Percentiles rank a stretch among this genome's conserved stretches.
Conservation (phyloP, 2,888 invertebrate species). For the Leptinotarsa rubiginosa region DNA sequence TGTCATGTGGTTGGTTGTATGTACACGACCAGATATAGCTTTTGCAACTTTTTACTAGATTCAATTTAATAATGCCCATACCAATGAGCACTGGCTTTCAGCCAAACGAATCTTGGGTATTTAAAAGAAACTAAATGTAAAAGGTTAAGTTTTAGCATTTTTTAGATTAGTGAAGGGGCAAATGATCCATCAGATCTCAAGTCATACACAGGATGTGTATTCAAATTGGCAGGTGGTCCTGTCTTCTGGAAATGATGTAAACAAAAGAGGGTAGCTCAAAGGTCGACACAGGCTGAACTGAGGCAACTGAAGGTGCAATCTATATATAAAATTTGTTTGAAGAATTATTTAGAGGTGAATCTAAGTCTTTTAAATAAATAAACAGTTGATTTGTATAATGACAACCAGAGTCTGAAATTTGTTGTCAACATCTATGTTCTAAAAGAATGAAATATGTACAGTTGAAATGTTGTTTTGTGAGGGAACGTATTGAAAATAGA, state of each 20-base stretch:
- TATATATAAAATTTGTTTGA: too few relatives aligned
- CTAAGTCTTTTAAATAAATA: not conserved
- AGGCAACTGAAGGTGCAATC: too few relatives aligned
- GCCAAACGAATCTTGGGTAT: too few relatives aligned
- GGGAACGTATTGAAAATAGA: not conserved
- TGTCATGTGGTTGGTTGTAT: too few relatives aligned
- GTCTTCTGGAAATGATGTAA: not conserved
- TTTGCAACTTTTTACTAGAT: too few relatives aligned
- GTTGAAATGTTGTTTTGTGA: not conserved
- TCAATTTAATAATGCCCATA: too few relatives aligned
- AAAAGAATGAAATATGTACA: not conserved
- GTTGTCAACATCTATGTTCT: not conserved
- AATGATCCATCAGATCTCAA: not conserved
- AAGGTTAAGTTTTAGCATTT: not conserved
- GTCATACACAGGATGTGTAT: not conserved
- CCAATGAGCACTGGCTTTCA: too few relatives aligned
- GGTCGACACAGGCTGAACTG: not conserved
- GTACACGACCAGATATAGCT: too few relatives aligned
- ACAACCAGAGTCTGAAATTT: not conserved
- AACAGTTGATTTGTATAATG: not conserved
- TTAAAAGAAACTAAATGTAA: too few relatives aligned
- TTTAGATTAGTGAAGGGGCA: not conserved
- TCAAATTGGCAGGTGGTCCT: not conserved
- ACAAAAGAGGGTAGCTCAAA: not conserved
- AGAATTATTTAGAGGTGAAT: not conserved